Evolutionary conservation across 2,888 invertebrate species (phyloP), one percentile per base, ranked within the genome.

Genomic region (Tinea trinotella): DNA sequence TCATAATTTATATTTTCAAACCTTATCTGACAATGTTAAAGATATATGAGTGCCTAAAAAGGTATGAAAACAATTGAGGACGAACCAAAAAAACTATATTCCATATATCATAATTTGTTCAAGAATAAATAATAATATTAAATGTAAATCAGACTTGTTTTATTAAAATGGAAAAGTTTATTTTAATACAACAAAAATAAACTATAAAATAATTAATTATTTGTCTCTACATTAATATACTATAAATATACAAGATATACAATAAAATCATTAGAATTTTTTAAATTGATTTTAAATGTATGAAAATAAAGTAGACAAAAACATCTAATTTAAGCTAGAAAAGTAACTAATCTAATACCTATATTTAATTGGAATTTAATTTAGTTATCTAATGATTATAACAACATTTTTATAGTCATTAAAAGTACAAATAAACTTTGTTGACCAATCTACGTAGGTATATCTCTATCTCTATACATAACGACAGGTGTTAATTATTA

Each of bases 31-130:
- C 30, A 30, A 2, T 30, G 2, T 30, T 30, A 7, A 30, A 15
- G 2, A 40, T 40, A 40, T 40, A 40, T 40, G 40, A 40, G 13
- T 6, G 13, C 40, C 40, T 40, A 40, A 40, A 40, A 40, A 40
- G 40, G 40, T 15, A 13, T 2, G 40, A 40, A 40, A 40, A 40
- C 40, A 40, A 40, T 40, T 40, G 40, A 12, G 40, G 13, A 12
- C 40, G 7, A 12, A 13, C 40, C 40, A 40, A 40, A n/a, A n/a
- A 40, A 13, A 15, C 40, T 15, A 40, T 40, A 4, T 40, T 15
- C 13, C n/a, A 40, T 40, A 40, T 13, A 40, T 40, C 40, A 40
- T 13, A 15, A 12, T 15, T 13, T 15, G 13, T 40, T 6, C 40
- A 40, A 40, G 12, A 13, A 13, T 40, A 22, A 3, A 22, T 22